A percentile compares a stretch with the other conserved stretches of the same genome.
Evolutionary conservation across 1,140 invertebrate species (phyloP).

Genomic region (Gryon sp.): DNA sequence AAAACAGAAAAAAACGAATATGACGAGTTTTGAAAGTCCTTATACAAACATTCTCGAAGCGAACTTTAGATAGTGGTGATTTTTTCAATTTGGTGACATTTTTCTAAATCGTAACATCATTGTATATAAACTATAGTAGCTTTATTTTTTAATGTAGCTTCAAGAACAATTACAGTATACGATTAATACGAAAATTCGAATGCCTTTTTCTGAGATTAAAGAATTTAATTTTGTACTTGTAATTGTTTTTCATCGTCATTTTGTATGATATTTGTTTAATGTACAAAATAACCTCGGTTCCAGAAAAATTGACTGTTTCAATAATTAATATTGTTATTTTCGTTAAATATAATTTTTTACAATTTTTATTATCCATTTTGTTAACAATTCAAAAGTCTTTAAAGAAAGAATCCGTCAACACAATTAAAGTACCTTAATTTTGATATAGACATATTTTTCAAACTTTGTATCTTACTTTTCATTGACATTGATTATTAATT

Average conservation of each 20-base stretch:
- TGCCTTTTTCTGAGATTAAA: constrained; percentile 49
- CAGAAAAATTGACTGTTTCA: no score
- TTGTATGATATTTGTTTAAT: constrained; percentile 44
- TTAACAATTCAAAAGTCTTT: no score
- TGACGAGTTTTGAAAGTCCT: constrained; percentile 7
- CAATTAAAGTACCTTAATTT: constrained; percentile 1
- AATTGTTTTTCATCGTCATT: constrained; percentile 26
- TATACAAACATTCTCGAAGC: no score
- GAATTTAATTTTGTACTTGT: constrained; percentile 45
- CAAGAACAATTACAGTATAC: constrained; percentile 55
- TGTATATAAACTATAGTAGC: constrained; percentile 52
- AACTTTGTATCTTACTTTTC: neutral
- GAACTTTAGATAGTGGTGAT: constrained; percentile 15
- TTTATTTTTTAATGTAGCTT: constrained; percentile 58
- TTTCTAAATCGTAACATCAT: constrained; percentile 24
- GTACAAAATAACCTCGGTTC: neutral
- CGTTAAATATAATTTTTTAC: no score
- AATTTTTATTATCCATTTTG: no score
- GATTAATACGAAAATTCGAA: constrained; percentile 55
- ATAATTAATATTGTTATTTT: no score
- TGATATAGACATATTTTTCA: constrained; percentile 46
- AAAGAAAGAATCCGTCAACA: no score
- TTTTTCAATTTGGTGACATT: constrained; percentile 12
- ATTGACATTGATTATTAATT: constrained; percentile 7
- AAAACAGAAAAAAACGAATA: no score